Base-by-base conservation (phyloP, 1,140 invertebrate genomes). In the Eciton burchellii region DNA sequence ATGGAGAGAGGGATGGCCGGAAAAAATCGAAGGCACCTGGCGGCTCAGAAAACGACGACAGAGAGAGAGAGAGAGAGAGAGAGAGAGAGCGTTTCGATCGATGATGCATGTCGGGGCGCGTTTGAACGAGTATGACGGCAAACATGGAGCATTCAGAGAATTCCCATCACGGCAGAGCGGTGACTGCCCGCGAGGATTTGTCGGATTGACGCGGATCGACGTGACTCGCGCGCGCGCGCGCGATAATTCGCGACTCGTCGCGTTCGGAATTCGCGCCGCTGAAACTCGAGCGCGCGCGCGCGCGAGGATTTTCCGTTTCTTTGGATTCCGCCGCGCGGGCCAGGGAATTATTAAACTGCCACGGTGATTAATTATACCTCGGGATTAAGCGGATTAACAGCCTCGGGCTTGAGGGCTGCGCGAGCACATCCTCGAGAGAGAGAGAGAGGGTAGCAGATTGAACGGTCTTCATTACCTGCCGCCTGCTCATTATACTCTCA, bases 381-480 rank as follows among this genome's bases (percentile, higher is more conserved):
- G 47, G 85, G 85, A 89, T 89, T 88, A 88, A 90, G 87, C 82
- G 84, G 88, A 90, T 90, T 88, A 89, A 81, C 63, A 70, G 65
- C 26, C 52, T 81, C 63, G 76, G 81, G 84, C 56, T 84, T 65
- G 41, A 82, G 73, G 68, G 59, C 35, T 81, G 82, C 62, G 86
- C 65, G 82, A 76, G 59, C 83, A 74, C 56, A 83, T 82, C 82
- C 81, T 86, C 84, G 82, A 84, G 60, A 81, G 56, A 81, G 82
- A 84, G 60, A 81, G 56, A 45, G 73, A 83, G 63, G 70, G 26
- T 14, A 45, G 60, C 66, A 88, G 89, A 91, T 91, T 89, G 91
- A 91, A 87, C 90, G 87, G 84, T 91, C 91, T 91, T 91, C 91
- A 85, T 91, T 91, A 91, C 88, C 83, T 90, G 90, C 87, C 76